Evolutionary conservation across 2,113 vertebrate species (phyloP).

Genomic region (Pseudonaja textilis): DNA sequence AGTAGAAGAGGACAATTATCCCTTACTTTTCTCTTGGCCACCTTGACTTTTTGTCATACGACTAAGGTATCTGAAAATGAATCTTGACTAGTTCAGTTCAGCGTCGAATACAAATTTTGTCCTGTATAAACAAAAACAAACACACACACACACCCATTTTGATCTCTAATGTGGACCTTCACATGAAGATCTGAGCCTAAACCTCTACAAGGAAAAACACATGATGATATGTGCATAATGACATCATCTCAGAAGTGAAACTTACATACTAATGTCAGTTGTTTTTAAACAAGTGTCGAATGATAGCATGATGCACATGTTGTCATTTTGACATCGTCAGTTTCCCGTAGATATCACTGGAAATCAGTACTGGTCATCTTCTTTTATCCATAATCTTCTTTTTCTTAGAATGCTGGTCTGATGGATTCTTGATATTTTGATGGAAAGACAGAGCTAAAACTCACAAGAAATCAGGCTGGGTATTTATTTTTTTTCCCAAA

Average conservation of each 20-base stretch:
- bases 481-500: not conserved
- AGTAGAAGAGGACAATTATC: not conserved
- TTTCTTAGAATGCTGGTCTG: not conserved
- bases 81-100: not conserved
- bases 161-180: not conserved
- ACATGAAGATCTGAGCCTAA: not conserved
- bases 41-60: not conserved
- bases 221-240: not conserved
- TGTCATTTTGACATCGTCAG: not conserved
- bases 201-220: not conserved
- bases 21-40: not conserved
- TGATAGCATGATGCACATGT: not conserved
- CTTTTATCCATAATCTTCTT: not conserved
- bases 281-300: not conserved
- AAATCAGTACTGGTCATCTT: not conserved
- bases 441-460: not conserved
- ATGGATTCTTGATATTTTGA: not conserved
- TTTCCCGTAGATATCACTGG: not conserved
- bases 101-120: not conserved
- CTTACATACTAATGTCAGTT: not conserved
- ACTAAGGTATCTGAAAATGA: not conserved
- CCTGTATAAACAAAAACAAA: not conserved
- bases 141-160: not conserved
- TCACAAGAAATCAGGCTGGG: not conserved
- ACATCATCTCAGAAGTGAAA: not conserved